Conservation (phyloP, 1,140 invertebrate species). For the Wasmannia auropunctata region DNA sequence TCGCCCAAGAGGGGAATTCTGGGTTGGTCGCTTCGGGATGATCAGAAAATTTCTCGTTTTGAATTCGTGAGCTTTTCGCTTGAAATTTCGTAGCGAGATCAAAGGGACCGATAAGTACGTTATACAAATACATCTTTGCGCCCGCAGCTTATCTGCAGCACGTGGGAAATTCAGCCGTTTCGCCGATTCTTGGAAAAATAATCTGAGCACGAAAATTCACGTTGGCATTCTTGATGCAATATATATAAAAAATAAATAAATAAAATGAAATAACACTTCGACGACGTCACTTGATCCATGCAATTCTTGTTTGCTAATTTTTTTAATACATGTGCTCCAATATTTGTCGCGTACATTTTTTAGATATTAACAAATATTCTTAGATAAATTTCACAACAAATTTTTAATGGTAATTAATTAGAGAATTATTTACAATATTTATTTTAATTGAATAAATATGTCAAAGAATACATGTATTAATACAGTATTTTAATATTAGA, state of each 20-base stretch:
- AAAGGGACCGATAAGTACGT: neutral
- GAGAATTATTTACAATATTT: too few relatives aligned
- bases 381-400: neutral
- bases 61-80: neutral
- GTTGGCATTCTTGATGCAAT: neutral
- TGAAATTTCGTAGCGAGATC: slow-evolving; percentile 24
- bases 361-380: neutral
- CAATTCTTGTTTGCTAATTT: neutral
- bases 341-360: neutral
- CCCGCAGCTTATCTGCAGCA: neutral
- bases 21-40: neutral
- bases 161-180: neutral
- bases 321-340: neutral
- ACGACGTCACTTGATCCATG: neutral
- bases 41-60: slow-evolving; percentile 9
- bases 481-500: neutral
- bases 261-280: neutral
- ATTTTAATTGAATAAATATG: neutral
- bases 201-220: neutral
- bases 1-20: neutral
- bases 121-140: neutral
- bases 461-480: neutral
- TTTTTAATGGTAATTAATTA: too few relatives aligned
- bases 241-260: slow-evolving; percentile 18
- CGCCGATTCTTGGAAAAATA: neutral